These are phyloP conservation scores for cat (Felis catus) DNA, from an alignment of 2,113 vertebrate species.

Conservation along the genomic window DNA sequence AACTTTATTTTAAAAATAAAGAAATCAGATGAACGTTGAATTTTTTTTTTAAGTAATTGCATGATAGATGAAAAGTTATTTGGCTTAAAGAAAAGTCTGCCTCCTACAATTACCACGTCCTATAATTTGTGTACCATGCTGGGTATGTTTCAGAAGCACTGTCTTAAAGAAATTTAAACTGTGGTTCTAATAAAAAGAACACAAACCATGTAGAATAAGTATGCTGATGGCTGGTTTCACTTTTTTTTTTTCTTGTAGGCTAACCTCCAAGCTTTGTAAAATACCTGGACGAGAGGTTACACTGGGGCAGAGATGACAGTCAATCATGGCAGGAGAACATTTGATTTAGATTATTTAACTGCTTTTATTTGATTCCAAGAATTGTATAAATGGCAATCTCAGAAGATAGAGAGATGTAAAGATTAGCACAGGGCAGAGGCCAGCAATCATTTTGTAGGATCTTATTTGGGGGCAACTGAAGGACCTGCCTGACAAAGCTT, in stretches of 20 bases:
- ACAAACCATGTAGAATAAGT: background rate
- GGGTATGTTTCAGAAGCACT: background rate
- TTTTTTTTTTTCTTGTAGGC: constrained; percentile 1
- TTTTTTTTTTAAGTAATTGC: background rate
- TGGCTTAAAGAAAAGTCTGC: background rate
- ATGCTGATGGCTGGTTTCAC: background rate
- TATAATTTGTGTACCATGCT: constrained; percentile 14
- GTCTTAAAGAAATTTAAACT: background rate
- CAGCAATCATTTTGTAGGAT: background rate
- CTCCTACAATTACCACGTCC: constrained; percentile 31
- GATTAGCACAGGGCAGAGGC: background rate
- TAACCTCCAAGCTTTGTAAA: background rate
- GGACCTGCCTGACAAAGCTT: background rate
- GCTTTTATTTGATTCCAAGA: constrained; percentile 34
- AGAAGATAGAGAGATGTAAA: background rate
- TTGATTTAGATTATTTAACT: constrained; percentile 24
- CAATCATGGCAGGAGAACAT: background rate
- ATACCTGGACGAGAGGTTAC: constrained; percentile 16
- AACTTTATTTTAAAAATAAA: background rate
- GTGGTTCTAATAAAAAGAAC: background rate
- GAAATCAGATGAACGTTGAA: background rate
- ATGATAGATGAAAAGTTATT: background rate
- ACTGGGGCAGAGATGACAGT: background rate
- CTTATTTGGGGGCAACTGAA: background rate
- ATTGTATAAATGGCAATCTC: background rate